Evolutionary conservation across 2,113 vertebrate species (phyloP).

Genomic region (Haplochromis burtoni): DNA sequence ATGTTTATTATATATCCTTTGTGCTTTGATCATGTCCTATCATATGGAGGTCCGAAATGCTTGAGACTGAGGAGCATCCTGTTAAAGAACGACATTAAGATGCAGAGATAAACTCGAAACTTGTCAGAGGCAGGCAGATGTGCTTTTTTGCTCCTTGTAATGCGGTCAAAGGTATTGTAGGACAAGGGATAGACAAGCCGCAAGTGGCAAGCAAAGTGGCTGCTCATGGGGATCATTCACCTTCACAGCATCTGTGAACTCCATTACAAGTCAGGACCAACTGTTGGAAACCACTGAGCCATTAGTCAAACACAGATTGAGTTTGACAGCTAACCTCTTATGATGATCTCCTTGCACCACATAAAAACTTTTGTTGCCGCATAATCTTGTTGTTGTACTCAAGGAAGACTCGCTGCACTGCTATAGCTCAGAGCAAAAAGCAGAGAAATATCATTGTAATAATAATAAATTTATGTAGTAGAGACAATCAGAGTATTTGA

Average conservation of each 20-base stretch:
- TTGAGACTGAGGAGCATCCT: background rate
- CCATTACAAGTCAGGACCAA: slow-evolving; percentile 32
- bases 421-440: background rate
- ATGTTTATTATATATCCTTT: background rate
- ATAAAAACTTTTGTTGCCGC: background rate
- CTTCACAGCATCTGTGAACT: slow-evolving; percentile 38
- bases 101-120: background rate
- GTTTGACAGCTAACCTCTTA: slow-evolving; percentile 42
- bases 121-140: background rate
- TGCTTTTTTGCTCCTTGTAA: background rate
- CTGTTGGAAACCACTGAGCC: slow-evolving; percentile 32
- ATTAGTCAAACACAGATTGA: slow-evolving; percentile 48
- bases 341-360: slow-evolving; percentile 11
- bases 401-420: background rate
- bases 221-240: slow-evolving; percentile 54
- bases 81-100: background rate
- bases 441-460: background rate
- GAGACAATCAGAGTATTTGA: background rate
- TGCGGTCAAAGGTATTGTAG: slow-evolving; percentile 40
- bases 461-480: background rate
- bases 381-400: background rate
- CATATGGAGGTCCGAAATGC: background rate
- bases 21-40: background rate
- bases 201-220: slow-evolving; percentile 24
- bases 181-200: slow-evolving; percentile 39